Evolutionary conservation across 2,888 invertebrate species (phyloP), one percentile per base, ranked within the genome.

Genomic region (Lepidocyrtoides sp.): DNA sequence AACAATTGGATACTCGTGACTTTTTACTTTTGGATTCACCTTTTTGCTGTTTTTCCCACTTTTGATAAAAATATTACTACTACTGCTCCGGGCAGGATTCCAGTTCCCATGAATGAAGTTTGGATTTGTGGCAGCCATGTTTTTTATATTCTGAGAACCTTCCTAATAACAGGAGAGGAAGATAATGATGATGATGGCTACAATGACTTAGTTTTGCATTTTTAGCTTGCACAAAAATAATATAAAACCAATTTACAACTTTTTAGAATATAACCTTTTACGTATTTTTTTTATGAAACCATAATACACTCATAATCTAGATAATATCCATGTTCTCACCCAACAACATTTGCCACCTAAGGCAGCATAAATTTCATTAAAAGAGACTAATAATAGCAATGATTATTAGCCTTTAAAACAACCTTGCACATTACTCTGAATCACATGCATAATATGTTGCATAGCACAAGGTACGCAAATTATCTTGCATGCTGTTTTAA

Each of bases 31-130:
- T 12, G 54, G 69, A 57, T 75, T 17, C 14, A 54, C 60, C 88
- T 88, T 91, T 54, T 89, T 89, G 75, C 10, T 82, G 2, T 29
- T 7, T 20, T 86, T 69, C 5, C 69, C 85, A 66, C 57, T 44
- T 54, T 89, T 90, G 0, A 66, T 23, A 29, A 77, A 85, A 41
- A 90, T 32, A 17, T 90, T 91, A 41, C 14, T 86, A 29, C 17
- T 44, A 23, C 91, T 86, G 60, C 90, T 84, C 20, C 90, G 90
- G 72, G 32, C 69, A 17, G 90, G 90, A 82, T 86, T 91, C 91
- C 91, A 91, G 91, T 91, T 91, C 81, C 91, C 91, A 86, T 91
- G 86, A 69, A 86, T 63, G 23, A 91, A 87, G n/a, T 72, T 86
- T 23, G 86, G 20, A 57, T 86, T 91, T 44, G 81, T 82, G 17